phyloP scores from a whole-genome alignment of 2,888 invertebrate species.

The Chydorus sphaericus region DNA sequence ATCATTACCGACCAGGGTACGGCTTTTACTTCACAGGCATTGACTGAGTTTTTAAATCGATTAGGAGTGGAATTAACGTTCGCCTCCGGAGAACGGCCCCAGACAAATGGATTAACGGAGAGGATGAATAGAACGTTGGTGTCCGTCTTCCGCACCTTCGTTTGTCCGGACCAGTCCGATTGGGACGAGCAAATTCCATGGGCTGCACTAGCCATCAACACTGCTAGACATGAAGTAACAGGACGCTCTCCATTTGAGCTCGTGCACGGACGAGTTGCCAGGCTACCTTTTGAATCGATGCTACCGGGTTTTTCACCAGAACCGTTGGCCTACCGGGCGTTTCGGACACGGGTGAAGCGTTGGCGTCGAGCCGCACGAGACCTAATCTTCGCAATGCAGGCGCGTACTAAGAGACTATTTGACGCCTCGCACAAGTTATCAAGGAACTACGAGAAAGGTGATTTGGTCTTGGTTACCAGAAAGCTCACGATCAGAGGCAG shows the following conservation, averaged over 20 bases:
- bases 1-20: slow-evolving; percentile 6
- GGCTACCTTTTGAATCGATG: too few species aligned
- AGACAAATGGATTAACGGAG: slow-evolving; percentile 2
- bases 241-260: slow-evolving; percentile 10
- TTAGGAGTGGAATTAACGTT: not conserved
- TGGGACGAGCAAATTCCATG: slow-evolving; percentile 11
- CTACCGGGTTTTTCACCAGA: not conserved
- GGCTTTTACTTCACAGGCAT: not conserved
- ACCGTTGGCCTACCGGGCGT: not conserved
- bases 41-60: not conserved
- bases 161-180: not conserved
- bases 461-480: not conserved
- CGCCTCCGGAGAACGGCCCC: not conserved
- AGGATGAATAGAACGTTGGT: slow-evolving; percentile 10
- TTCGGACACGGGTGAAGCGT: not conserved
- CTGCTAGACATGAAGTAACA: not conserved
- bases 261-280: not conserved
- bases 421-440: not conserved
- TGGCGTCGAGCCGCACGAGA: not conserved
- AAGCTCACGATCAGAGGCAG: not conserved
- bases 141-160: not conserved
- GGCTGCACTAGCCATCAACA: not conserved
- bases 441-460: not conserved
- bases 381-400: not conserved
- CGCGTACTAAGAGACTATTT: not conserved